phyloP scores from a whole-genome alignment of 2,797 vertebrate species.

The Acestrorhynchus altus region DNA sequence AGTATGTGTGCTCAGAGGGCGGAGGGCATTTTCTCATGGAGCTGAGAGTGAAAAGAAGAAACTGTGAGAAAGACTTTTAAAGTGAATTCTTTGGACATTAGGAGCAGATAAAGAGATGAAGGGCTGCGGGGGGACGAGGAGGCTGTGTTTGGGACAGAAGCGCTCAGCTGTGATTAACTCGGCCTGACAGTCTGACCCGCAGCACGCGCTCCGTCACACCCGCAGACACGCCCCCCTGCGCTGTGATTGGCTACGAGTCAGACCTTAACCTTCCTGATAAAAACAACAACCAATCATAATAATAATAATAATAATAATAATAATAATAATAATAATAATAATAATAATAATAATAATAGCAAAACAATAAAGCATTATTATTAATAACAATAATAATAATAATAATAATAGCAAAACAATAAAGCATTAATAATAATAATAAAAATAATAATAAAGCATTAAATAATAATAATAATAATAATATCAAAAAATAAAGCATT shows the following conservation, averaged over 20 bases:
- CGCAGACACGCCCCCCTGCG: background rate
- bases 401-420: too few species aligned
- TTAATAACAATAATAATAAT: too few species aligned
- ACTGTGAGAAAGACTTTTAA: conserved; percentile 43
- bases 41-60: conserved; percentile 58
- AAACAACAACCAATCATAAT: too few species aligned
- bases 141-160: conserved; percentile 60
- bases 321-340: too few species aligned
- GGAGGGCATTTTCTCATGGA: background rate
- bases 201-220: background rate
- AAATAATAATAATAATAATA: too few species aligned
- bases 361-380: too few species aligned
- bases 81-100: conserved; percentile 69
- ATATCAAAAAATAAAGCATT: too few species aligned
- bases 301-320: too few species aligned
- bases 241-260: background rate
- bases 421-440: too few species aligned
- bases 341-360: too few species aligned
- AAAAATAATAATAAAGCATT: too few species aligned
- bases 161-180: conserved; percentile 80
- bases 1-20: too few species aligned
- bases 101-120: conserved; percentile 70
- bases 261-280: background rate
- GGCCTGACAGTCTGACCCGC: conserved; percentile 82
- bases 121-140: conserved; percentile 69